phyloP scores from a whole-genome alignment of 2,113 vertebrate species.

The Trochalopteron elliotii region DNA sequence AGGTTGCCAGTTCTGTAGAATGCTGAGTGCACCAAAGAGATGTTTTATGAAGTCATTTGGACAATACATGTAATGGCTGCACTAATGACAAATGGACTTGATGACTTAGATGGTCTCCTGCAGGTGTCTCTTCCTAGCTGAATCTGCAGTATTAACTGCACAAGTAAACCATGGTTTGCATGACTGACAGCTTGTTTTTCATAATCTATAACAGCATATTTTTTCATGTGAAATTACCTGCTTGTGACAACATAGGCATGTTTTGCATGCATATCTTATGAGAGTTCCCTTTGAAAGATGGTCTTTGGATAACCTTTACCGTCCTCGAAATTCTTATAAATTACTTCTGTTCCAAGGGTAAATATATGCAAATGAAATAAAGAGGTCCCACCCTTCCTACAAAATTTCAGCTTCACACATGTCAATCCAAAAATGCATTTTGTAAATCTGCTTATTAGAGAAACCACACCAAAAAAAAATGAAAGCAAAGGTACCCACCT shows the following conservation, averaged over 20 bases:
- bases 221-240: constrained; percentile 55
- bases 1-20: background rate
- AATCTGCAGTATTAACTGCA: background rate
- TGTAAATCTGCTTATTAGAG: background rate
- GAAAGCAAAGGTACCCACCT: background rate
- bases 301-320: constrained; percentile 25
- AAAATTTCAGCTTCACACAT: background rate
- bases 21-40: background rate
- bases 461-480: background rate
- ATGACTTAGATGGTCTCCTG: background rate
- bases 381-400: background rate
- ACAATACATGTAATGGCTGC: background rate
- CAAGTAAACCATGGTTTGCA: background rate
- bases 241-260: constrained; percentile 22
- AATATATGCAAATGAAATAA: constrained; percentile 18
- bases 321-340: constrained; percentile 20
- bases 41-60: background rate
- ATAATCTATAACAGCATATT: constrained; percentile 19
- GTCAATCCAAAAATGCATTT: background rate
- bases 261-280: constrained; percentile 40
- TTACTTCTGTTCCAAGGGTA: background rate
- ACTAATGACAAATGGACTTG: background rate
- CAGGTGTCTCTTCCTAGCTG: background rate
- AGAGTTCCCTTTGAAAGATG: constrained; percentile 18
- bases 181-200: constrained; percentile 35